Base-by-base conservation (phyloP, 2,888 invertebrate genomes). In the Cybosia mesomella region DNA sequence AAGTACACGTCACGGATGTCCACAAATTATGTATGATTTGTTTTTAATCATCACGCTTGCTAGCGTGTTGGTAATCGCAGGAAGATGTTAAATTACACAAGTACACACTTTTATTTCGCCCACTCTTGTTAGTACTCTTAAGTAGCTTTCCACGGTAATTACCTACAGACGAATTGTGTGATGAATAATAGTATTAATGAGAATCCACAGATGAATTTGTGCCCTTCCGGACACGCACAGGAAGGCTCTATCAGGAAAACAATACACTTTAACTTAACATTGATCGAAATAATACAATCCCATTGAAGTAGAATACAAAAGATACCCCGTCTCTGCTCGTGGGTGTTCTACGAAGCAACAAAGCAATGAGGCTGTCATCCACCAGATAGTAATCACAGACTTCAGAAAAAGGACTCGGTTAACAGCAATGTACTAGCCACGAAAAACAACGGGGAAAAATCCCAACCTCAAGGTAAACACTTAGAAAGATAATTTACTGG, bases 41-140 rank as follows among this genome's bases (percentile, higher is more conserved):
- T 13, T 57, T 57, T 24, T 24, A 57, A 57, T 57, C 22, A 57
- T 57, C 18, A 57, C 57, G 9, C 57, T 57, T 57, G 18, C 28
- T 57, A 15, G 57, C 57, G 57, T 57, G 57, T 28, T 28, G 57
- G 24, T 24, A 24, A 24, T 24, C 0, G 9, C 28, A 18, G 28
- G 57, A 57, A 57, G 28, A 57, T 57, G 28, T 8, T n/a, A 49
- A 49, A 49, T 49, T 49, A 49, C 49, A 8, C 49, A 49, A 49
- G 49, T 49, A 49, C n/a, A 49, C 9, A 49, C 49, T 49, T 49
- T n/a, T 43, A 7, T 43, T 43, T 49, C n/a, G 49, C n/a, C n/a
- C n/a, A 49, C n/a, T 49, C 49, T 49, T 8, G 49, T 18, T 49
- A 49, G 49, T 49, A n/a, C 5, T 49, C n/a, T 49, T 8, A 49